phyloP scores from a whole-genome alignment of 2,797 vertebrate species.

The Notoglanidium macrostoma region DNA sequence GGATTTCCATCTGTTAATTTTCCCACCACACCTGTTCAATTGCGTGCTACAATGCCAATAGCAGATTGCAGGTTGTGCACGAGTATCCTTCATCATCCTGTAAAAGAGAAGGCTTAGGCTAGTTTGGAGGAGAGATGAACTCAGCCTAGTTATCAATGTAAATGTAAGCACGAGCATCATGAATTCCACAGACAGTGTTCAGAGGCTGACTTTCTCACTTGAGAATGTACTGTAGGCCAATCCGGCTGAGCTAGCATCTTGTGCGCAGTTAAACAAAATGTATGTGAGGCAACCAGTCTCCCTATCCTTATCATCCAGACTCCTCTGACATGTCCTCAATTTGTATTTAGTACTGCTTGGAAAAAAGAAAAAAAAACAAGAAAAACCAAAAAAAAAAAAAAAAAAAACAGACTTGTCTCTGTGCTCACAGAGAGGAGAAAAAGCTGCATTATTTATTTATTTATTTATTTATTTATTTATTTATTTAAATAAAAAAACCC shows the following conservation, averaged over 20 bases:
- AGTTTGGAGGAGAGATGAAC: background rate
- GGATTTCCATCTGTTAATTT: constrained; percentile 47
- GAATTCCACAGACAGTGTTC: background rate
- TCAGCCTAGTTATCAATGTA: background rate
- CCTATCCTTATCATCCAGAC: constrained; percentile 27
- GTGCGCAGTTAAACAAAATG: constrained; percentile 36
- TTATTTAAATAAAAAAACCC: background rate
- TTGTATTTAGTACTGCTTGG: background rate
- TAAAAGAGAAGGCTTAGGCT: background rate
- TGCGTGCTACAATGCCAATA: constrained; percentile 5
- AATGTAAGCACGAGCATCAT: background rate
- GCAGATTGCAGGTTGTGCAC: background rate
- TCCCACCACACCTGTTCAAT: constrained; percentile 38
- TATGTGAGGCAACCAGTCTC: constrained; percentile 34
- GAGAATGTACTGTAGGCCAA: background rate
- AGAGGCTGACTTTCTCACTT: background rate
- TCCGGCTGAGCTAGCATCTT: constrained; percentile 9
- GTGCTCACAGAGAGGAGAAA: constrained; percentile 1
- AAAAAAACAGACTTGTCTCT: background rate
- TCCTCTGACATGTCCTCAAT: constrained; percentile 17
- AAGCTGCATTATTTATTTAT: background rate
- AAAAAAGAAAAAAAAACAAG: background rate
- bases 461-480: background rate
- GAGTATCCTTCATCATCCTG: background rate
- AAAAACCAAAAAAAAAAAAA: background rate